Base-by-base conservation (phyloP, 2,113 vertebrate genomes). In the Catharus fuscescens region DNA sequence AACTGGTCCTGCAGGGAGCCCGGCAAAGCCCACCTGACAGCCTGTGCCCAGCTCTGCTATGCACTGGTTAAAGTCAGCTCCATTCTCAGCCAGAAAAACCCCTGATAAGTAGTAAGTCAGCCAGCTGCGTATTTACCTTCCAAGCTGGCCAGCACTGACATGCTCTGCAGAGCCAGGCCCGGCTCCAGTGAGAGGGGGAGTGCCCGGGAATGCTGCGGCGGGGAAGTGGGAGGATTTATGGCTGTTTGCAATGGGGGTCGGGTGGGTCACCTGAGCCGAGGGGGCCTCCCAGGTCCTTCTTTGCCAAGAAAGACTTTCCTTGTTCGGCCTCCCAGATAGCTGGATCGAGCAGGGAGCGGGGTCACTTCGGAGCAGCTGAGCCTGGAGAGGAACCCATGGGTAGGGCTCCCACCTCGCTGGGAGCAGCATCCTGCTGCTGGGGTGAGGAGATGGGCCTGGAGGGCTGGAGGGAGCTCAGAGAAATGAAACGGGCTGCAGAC, bases 401-500 rank as follows among this genome's bases (percentile, higher is more conserved):
- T 9, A 44, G 32, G 40, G 74, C 28, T 90, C 0, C 0, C 25
- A 8, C 32, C 44, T 20, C 4, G 0, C 0, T 0, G 8, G 47
- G 44, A 74, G 38, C 14, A 29, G 45, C 31, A 26, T 42, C 59
- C 44, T 44, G 31, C 17, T 7, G 23, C 32, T 47, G 47, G 32
- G 1, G 50, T 0, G 0, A 32, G 61, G 52, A 77, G 23, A 5
- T 1, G 7, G 45, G n/a, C 17, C 53, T 0, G 0, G 11, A 29
- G 50, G 28, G 26, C n/a, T 85, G 60, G 18, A 19, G 28, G 67
- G 44, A n/a, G 21, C 45, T 80, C 0, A 19, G 59, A 48, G 45
- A 57, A 66, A 38, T 7, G 6, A 50, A 14, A 8, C 1, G 1
- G 4, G 12, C 61, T 60, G 52, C 45, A 60, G 36, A 9, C 42